Conservation (phyloP, 30 jellyfish, hydroid and myxozoan species). For the Cassiopea xamachana region DNA sequence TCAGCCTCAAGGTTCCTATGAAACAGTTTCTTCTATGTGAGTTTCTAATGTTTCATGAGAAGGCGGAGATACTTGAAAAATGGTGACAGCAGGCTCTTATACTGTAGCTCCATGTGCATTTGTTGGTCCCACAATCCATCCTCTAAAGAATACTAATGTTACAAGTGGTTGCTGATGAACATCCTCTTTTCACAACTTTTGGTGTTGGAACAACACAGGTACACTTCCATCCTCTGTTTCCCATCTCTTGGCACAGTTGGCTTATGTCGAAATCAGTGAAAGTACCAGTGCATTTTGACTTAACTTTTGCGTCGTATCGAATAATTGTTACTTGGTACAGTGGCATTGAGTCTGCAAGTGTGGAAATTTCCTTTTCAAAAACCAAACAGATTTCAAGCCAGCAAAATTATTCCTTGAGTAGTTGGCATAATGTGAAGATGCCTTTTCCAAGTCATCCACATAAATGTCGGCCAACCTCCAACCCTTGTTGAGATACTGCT, state of each 20-base stretch:
- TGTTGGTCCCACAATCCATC: background rate
- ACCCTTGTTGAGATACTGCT: conserved; percentile 69
- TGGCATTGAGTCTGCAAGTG: conserved; percentile 51
- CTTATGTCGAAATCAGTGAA: conserved; percentile 23
- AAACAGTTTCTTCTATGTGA: too few species aligned
- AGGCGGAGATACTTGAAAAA: too few species aligned
- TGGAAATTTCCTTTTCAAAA: conserved; percentile 63
- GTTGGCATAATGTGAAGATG: background rate
- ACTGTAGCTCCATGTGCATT: background rate
- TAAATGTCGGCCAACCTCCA: conserved; percentile 69
- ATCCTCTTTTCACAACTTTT: conserved; percentile 19
- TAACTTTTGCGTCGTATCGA: conserved; percentile 23
- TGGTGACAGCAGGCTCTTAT: too few species aligned
- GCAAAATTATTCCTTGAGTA: background rate
- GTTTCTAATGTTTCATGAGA: too few species aligned
- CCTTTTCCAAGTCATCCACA: conserved; percentile 24
- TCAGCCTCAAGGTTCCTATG: too few species aligned
- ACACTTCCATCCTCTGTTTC: conserved; percentile 72
- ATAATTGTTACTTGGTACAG: conserved; percentile 52
- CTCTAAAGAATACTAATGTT: background rate
- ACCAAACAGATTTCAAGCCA: conserved; percentile 59
- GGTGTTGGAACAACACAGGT: conserved; percentile 68
- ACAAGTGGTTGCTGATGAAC: conserved; percentile 28
- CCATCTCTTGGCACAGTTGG: conserved; percentile 61
- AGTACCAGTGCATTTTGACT: conserved; percentile 24